Evolutionary conservation across 2,888 invertebrate genomes (phyloP).

Genomic region (Mamestra brassicae): DNA sequence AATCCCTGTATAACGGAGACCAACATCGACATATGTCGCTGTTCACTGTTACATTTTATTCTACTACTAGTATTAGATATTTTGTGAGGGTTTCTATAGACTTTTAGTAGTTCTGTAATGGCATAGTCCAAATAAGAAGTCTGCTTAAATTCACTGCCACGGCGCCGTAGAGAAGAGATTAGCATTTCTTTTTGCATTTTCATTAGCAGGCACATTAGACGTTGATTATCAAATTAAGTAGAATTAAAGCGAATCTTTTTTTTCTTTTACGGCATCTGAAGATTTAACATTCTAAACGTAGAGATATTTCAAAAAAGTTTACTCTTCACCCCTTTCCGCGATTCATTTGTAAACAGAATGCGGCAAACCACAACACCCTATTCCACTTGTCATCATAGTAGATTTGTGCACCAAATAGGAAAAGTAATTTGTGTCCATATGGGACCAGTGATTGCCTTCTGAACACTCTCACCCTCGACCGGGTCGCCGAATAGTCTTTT

Average conservation of each 20-base stretch:
- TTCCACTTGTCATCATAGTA: constrained; percentile 86
- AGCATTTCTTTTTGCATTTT: not conserved
- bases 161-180: too few relatives aligned
- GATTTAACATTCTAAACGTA: not conserved
- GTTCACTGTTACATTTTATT: constrained; percentile 69
- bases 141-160: not conserved
- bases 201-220: not conserved
- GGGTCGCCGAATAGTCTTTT: constrained; percentile 81
- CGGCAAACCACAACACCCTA: constrained; percentile 80
- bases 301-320: constrained; percentile 11
- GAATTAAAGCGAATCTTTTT: not conserved
- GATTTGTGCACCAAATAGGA: constrained; percentile 82
- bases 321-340: constrained; percentile 16
- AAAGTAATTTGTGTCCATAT: constrained; percentile 91
- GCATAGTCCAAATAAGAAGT: not conserved
- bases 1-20: constrained; percentile 78
- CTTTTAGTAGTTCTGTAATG: constrained; percentile 8
- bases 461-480: constrained; percentile 84
- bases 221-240: not conserved
- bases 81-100: constrained; percentile 11
- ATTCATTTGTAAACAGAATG: constrained; percentile 64
- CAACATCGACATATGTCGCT: constrained; percentile 81
- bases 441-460: constrained; percentile 89
- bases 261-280: not conserved
- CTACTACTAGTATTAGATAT: constrained; percentile 41